Base-by-base conservation (phyloP, 2,888 invertebrate genomes). In the Rosalia funebris region DNA sequence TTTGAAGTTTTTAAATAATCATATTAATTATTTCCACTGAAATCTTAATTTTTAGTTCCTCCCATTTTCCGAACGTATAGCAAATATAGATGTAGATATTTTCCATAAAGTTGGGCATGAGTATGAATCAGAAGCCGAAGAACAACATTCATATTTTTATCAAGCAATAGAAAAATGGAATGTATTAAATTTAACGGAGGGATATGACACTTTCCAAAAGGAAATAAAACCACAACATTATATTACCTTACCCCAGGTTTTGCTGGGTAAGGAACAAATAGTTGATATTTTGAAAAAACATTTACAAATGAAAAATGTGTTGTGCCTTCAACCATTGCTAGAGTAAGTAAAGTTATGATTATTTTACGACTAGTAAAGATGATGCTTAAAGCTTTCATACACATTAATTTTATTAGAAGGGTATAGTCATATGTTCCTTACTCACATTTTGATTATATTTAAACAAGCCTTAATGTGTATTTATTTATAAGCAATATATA, bases 121-220 rank as follows among this genome's bases (percentile, higher is more conserved):
- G 66, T 89, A 94, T 78, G 88, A 91, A 71, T 76, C 82, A 55
- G 86, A 88, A 66, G 84, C 88, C 4, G 90, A 89, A 68, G 89
- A 89, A 52, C 83, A 85, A 48, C 89, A 89, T 74, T 93, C 95
- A 0, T 90, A 89, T 77, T 96, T 98, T 79, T 86, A 89, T 71
- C 88, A 93, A 78, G 88, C 93, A 0, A 79, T 96, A 15, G 88
- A 89, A 65, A 96, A 96, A 84, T 98, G 96, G 96, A 88, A 88
- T 75, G 91, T 90, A 1, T 85, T 96, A 15, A 96, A 97, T 82
- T 85, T 94, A 63, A 92, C 95, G 0, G 89, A 93, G 71, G 90
- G 91, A 75, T 96, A 91, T 79, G 87, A 88, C 44, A 84, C 86
- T 52, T 93, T 97, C 72, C 87, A 89, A 63, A 89, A 87, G 66